Base-by-base conservation (phyloP, 1,140 invertebrate species). In the Yoshiicerus persimilis region DNA sequence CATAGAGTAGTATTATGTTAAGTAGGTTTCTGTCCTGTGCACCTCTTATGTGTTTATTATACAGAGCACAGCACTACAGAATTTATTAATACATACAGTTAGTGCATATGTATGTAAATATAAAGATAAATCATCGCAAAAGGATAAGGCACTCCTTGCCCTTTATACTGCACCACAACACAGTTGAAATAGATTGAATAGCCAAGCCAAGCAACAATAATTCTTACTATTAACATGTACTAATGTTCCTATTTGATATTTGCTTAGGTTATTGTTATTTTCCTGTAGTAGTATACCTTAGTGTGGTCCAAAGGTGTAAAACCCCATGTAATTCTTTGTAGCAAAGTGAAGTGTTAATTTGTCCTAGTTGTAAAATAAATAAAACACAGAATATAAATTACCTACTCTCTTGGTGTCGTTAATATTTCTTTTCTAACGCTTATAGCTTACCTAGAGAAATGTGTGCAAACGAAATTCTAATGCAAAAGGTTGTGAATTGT, bases 311-410 rank as follows among this genome's bases (percentile, higher is more conserved):
- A 13, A 39, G 38, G 38, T 39, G 38, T 39, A n/a, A 16, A 56
- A n/a, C n/a, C n/a, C n/a, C n/a, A n/a, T n/a, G n/a, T 56, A 56
- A 56, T 56, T 56, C 47, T n/a, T n/a, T n/a, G 47, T 70, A 70
- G 66, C 30, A 16, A 10, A 30, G 66, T 23, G 27, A 87, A 38
- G 86, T 87, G 64, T 38, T 87, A 84, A 88, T 88, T 39, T 85
- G 87, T 88, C 80, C 87, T 56, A 88, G 80, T 88, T 83, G 87
- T 23, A 20, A 41, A 87, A 75, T 39, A 80, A 84, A 84, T 62
- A 84, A 41, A 84, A 30, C 83, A 47, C 83, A 27, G 47, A 84
- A 41, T 80, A 80, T 80, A 36, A 80, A 80, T 80, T 80, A 80
- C 75, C 8, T 77, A 77, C n/a, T n/a, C n/a, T n/a, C n/a, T 77